A percentile compares a stretch with the other conserved stretches of the same genome.
Conservation (phyloP, 1,140 invertebrate species). For the Pteromalus puparum region DNA sequence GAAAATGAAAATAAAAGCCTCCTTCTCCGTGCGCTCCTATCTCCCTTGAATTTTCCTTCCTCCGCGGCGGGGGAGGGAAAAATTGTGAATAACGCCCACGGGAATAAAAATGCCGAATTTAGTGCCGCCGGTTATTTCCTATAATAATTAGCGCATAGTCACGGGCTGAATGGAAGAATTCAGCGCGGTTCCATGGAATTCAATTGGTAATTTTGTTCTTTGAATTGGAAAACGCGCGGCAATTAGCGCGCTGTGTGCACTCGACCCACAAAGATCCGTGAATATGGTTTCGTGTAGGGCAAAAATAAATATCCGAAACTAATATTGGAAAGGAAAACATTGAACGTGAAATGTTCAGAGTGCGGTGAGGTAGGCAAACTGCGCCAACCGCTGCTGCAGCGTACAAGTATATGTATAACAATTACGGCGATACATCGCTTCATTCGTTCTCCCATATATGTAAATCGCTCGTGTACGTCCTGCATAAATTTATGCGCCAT, state of each 20-base stretch:
- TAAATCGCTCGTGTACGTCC: background rate
- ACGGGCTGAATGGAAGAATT: too few relatives aligned
- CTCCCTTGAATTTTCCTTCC: background rate
- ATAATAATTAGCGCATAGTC: too few relatives aligned
- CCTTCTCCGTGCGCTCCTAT: background rate
- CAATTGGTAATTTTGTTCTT: too few relatives aligned
- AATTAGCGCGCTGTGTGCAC: too few relatives aligned
- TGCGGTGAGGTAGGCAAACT: background rate
- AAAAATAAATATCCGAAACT: background rate
- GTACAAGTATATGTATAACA: background rate
- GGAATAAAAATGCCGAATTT: constrained; percentile 17
- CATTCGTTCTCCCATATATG: constrained; percentile 12
- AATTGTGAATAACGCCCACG: constrained; percentile 43
- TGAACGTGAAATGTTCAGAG: background rate
- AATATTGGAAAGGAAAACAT: background rate
- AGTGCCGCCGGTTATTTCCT: background rate
- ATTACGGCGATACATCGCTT: background rate
- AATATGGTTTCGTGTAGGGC: too few relatives aligned
- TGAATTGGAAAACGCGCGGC: too few relatives aligned
- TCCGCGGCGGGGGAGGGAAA: background rate
- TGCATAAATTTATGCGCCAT: constrained; percentile 8
- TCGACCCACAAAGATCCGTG: too few relatives aligned
- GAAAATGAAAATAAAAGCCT: constrained; percentile 47
- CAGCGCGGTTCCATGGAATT: too few relatives aligned
- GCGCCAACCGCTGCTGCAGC: background rate